Base-by-base conservation (phyloP, 2,797 vertebrate species). In the Anabas testudineus region DNA sequence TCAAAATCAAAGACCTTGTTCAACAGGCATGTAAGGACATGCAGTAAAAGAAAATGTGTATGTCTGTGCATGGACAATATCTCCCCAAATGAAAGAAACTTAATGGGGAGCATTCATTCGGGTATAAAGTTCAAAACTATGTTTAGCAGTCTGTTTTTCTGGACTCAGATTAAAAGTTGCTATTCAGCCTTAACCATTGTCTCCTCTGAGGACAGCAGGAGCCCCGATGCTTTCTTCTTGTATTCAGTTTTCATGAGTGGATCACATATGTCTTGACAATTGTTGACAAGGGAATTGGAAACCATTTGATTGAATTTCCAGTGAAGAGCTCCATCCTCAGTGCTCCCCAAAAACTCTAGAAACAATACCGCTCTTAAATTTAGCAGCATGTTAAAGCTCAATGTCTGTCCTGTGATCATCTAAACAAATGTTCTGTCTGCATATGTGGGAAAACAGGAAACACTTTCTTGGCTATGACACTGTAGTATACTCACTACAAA, bases 271-370 rank as follows among this genome's bases (percentile, higher is more conserved):
- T 90, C 85, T 78, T 48, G 46, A 21, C 30, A 30, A 24, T 75
- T 74, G 78, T 81, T 80, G 80, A 78, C 71, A 49, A 56, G 68
- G 71, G 26, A 77, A 70, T 61, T 62, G 55, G 62, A 81, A 71
- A 73, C 60, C 47, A 47, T 78, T 83, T 83, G 59, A 78, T 76
- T 76, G 67, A 77, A 76, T 85, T 87, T 85, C 82, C 89, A 83
- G 68, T 10, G 52, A 80, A 77, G 47, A 18, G 77, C 61, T 52
- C 48, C 58, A 43, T 74, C 60, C 66, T 41, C 41, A 43, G 18
- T 58, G 59, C 75, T 69, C 49, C 55, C 28, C 42, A 18, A 52
- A 77, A 78, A 46, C 15, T 42, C 71, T 24, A 30, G 2, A 59
- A 67, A 66, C 68, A 77, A 65, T 30, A 39, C 14, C 26, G 22